phyloP scores from a whole-genome alignment of 2,797 vertebrate genomes.

The Cyclura pinguis region DNA sequence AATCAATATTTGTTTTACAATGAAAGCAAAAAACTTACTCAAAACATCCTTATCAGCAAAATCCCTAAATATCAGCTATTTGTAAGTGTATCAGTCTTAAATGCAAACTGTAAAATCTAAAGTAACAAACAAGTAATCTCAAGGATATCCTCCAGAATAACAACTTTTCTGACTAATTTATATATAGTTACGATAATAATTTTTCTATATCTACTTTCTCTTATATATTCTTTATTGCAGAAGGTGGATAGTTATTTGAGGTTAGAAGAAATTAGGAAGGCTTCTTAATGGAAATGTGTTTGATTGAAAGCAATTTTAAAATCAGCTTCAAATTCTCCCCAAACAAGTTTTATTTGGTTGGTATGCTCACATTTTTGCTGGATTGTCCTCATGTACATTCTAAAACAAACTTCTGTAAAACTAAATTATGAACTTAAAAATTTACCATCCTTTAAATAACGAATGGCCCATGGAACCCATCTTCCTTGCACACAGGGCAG shows the following conservation, averaged over 20 bases:
- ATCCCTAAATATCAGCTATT: background rate
- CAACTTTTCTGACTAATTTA: background rate
- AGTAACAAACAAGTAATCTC: background rate
- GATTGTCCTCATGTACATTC: background rate
- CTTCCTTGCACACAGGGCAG: constrained; percentile 34
- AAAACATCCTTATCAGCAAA: background rate
- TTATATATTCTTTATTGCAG: background rate
- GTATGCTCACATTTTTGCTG: constrained; percentile 10
- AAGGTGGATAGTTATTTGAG: background rate
- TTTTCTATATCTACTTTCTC: background rate
- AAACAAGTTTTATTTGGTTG: background rate
- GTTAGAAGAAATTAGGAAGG: background rate
- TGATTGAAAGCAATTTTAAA: background rate
- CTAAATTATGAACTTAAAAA: background rate
- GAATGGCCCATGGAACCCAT: constrained; percentile 20
- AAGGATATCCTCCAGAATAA: background rate
- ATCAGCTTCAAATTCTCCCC: background rate
- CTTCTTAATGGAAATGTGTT: background rate
- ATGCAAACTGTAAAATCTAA: background rate
- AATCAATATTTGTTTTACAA: background rate
- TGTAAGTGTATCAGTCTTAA: background rate
- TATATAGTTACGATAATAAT: background rate
- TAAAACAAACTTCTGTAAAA: constrained; percentile 41
- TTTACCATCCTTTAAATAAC: constrained; percentile 38
- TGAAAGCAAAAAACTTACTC: background rate